These are phyloP conservation scores for Diachrysia chrysitis DNA, from an alignment of 2,888 invertebrate species.

Conservation along the genomic window DNA sequence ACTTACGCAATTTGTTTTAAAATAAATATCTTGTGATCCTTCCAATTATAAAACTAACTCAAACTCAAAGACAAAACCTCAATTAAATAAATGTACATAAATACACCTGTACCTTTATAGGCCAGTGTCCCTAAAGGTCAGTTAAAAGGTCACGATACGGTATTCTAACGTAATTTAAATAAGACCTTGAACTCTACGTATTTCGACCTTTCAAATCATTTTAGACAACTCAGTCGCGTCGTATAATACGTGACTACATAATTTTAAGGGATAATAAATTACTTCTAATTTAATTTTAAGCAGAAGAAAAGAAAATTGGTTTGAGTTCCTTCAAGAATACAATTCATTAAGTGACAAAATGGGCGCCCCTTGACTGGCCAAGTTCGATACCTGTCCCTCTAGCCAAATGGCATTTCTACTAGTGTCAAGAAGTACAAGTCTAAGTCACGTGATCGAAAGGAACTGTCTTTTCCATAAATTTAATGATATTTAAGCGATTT, in stretches of 20 bases:
- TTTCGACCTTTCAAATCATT: not conserved
- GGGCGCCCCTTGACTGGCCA: too few relatives aligned
- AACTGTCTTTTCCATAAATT: too few relatives aligned
- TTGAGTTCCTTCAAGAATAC: too few relatives aligned
- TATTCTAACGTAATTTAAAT: constrained; percentile 2
- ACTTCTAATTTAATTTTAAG: not conserved
- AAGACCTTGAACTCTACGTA: not conserved
- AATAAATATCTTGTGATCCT: too few relatives aligned
- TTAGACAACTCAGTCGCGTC: not conserved
- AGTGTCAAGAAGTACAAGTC: too few relatives aligned
- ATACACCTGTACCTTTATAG: not conserved
- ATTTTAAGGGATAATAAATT: not conserved
- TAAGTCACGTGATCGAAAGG: too few relatives aligned
- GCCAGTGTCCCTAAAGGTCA: constrained; percentile 4
- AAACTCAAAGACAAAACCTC: not conserved
- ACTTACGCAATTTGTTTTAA: too few relatives aligned
- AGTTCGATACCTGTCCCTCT: too few relatives aligned
- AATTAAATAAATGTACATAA: not conserved
- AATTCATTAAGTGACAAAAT: too few relatives aligned
- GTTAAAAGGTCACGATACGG: constrained; percentile 3
- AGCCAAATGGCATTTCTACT: too few relatives aligned
- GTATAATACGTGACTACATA: not conserved
- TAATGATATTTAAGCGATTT: too few relatives aligned
- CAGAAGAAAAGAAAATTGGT: too few relatives aligned
- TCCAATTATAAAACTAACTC: not conserved